Conservation (phyloP, 2,888 invertebrate genomes). For the Helicoverpa assulta region DNA sequence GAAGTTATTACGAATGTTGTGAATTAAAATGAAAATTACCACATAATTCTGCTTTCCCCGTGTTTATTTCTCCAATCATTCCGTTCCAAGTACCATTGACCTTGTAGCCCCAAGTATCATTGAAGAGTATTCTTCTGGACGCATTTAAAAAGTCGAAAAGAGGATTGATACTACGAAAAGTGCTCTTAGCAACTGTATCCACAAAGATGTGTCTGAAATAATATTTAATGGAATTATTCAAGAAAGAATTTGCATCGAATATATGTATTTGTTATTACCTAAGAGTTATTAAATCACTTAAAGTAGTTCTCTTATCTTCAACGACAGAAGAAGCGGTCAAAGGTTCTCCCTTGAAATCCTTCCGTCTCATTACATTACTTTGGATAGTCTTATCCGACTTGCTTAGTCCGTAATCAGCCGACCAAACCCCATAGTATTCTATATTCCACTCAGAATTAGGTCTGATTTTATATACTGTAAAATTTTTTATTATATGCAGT, state of each 20-base stretch:
- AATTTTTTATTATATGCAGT: no score
- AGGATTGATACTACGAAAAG: conserved; percentile 66
- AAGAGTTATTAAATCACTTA: conserved; percentile 64
- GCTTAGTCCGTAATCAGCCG: conserved; percentile 62
- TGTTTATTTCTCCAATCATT: conserved; percentile 73
- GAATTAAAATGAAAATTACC: conserved; percentile 61
- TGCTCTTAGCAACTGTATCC: conserved; percentile 69
- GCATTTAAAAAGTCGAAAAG: conserved; percentile 79
- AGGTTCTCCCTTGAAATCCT: conserved; percentile 67
- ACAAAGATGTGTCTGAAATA: conserved; percentile 68
- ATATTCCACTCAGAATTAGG: conserved; percentile 62
- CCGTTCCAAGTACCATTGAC: conserved; percentile 79
- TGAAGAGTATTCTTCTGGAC: conserved; percentile 64
- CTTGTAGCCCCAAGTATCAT: conserved; percentile 77
- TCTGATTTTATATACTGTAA: conserved; percentile 75
- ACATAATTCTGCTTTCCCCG: conserved; percentile 76
- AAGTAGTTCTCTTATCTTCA: conserved; percentile 68
- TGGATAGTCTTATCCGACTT: conserved; percentile 59
- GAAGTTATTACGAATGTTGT: no score
- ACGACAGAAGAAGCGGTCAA: conserved; percentile 65
- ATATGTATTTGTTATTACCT: conserved; percentile 56
- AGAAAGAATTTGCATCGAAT: background rate
- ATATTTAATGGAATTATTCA: background rate
- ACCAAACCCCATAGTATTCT: conserved; percentile 77
- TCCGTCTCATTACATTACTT: conserved; percentile 70